A percentile compares a stretch with the other conserved stretches of the same genome.
phyloP scores from a whole-genome alignment of 2,113 vertebrate genomes.

The Puntigrus tetrazona region DNA sequence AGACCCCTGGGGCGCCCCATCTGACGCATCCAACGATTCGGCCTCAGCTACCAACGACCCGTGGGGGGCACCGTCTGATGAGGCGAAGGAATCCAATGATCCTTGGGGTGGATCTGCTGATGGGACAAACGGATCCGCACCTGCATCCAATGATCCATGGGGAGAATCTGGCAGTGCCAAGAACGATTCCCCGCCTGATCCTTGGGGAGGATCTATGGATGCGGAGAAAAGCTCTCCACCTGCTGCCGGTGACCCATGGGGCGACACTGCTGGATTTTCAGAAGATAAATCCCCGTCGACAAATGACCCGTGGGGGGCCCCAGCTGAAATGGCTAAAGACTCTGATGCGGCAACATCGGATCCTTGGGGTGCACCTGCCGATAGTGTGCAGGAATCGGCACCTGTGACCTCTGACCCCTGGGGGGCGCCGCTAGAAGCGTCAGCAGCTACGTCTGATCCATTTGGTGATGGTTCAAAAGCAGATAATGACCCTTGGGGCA shows the following conservation, averaged over 20 bases:
- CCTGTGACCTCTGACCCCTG: constrained; percentile 38
- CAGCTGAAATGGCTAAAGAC: background rate
- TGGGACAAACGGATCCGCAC: background rate
- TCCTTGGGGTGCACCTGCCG: constrained; percentile 45
- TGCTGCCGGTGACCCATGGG: constrained; percentile 46
- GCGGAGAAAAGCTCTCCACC: constrained; percentile 41
- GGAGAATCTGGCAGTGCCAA: background rate
- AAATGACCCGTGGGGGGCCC: constrained; percentile 62
- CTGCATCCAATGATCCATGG: constrained; percentile 46
- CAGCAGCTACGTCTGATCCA: constrained; percentile 61
- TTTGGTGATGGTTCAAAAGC: constrained; percentile 68
- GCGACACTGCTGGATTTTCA: background rate
- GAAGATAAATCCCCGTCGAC: constrained; percentile 54
- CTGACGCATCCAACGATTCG: constrained; percentile 24
- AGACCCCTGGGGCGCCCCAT: constrained; percentile 54
- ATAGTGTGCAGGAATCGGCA: constrained; percentile 27
- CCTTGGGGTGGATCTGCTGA: constrained; percentile 49
- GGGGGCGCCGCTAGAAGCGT: constrained; percentile 62
- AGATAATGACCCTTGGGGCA: constrained; percentile 72
- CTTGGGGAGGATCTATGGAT: constrained; percentile 62
- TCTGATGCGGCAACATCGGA: constrained; percentile 24
- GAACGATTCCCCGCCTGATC: constrained; percentile 66
- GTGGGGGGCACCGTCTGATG: constrained; percentile 35
- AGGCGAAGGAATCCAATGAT: constrained; percentile 39
- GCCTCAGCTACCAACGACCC: constrained; percentile 37